Conservation (phyloP, 2,797 vertebrate genomes). For the Helostoma temminkii region DNA sequence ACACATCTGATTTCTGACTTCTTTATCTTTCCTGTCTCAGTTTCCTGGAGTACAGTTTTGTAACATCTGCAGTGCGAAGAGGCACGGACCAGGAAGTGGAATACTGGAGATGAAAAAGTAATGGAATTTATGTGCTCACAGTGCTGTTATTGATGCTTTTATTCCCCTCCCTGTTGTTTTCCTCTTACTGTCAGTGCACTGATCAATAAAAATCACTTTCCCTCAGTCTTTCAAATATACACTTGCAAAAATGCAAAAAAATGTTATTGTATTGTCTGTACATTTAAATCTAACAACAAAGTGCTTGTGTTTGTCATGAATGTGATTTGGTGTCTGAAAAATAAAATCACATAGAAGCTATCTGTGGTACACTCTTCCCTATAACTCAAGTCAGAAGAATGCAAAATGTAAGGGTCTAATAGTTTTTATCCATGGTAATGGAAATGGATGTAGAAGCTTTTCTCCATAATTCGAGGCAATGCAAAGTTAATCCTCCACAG, state of each 20-base stretch:
- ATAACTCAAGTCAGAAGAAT: not conserved
- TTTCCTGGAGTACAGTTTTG: conserved; percentile 91
- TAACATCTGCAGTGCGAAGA: conserved; percentile 98
- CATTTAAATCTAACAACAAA: conserved; percentile 61
- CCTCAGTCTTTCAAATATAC: conserved; percentile 30
- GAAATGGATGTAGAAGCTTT: too few relatives aligned
- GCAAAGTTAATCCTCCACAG: too few relatives aligned
- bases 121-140: conserved; percentile 12
- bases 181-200: conserved; percentile 22
- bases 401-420: too few relatives aligned
- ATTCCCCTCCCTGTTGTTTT: conserved; percentile 17
- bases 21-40: conserved; percentile 72
- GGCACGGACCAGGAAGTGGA: conserved; percentile 91
- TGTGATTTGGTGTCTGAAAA: conserved; percentile 54
- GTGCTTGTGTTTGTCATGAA: conserved; percentile 38
- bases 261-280: conserved; percentile 50
- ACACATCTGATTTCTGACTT: not conserved
- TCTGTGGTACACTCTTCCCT: not conserved
- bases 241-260: conserved; percentile 51
- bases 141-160: conserved; percentile 49
- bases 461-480: too few relatives aligned
- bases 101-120: conserved; percentile 95
- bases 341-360: conserved; percentile 58
- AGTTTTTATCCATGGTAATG: too few relatives aligned
- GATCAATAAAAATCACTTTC: conserved; percentile 59